Base-by-base conservation (phyloP, 2,113 vertebrate genomes). In the Maccullochella peelii region DNA sequence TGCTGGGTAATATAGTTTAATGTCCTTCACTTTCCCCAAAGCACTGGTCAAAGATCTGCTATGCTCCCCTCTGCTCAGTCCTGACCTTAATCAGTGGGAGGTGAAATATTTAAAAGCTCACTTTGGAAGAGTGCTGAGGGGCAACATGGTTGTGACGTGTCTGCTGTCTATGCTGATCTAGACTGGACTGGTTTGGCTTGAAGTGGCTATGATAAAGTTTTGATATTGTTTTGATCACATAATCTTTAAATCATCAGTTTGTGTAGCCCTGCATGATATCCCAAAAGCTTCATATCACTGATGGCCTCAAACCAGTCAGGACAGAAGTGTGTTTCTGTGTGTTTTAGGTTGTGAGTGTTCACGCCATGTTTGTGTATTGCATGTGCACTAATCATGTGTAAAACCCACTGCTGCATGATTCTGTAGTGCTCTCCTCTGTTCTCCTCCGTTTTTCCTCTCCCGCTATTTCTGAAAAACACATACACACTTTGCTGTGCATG, bases 1-100 rank as follows among this genome's bases (percentile, higher is more conserved):
- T 95, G 93, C 90, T 94, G 93, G 94, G 93, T 94, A 93, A 94
- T 93, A 88, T 94, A 94, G 88, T 87, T 86, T 93, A 92, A 92
- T 92, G 85, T 94, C 91, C 91, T 90, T 93, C 90, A 80, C 89
- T 68, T 89, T 88, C 74, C 85, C 80, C 61, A 79, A 88, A 86
- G 86, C 85, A 77, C 72, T 85, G 89, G 84, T 93, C 91, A 83
- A 85, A 92, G 83, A 79, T 90, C 79, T 59, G 65, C 81, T 77
- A 40, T 72, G 81, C 67, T 86, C 75, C 63, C 81, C 80, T 81
- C 73, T 59, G 80, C 71, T 79, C 85, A 80, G 78, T 75, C 58
- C 75, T 75, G 61, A 88, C 66, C 50, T 85, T 83, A 79, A 90
- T 85, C 67, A 86, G 63, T 65, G 61, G 44, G 63, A 86, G 54